Percentiles rank a stretch among this genome's conserved stretches.
Evolutionary conservation across 2,797 vertebrate genomes (phyloP).

Genomic region (Oreortyx pictus): DNA sequence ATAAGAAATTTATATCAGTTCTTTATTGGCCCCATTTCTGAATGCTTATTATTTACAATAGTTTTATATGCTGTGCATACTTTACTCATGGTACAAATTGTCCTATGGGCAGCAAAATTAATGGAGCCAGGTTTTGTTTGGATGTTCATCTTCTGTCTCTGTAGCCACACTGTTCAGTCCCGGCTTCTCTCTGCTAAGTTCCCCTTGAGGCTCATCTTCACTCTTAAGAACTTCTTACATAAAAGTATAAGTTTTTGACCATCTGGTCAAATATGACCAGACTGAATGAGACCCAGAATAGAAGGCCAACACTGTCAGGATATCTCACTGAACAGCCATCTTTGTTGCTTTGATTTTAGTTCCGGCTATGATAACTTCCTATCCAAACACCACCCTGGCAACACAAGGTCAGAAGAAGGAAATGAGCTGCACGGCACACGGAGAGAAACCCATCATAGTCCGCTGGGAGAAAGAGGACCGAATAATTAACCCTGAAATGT

Average conservation of each 20-base stretch:
- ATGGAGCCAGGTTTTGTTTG: not conserved
- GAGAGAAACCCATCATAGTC: conserved; percentile 98
- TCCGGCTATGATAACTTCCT: conserved; percentile 98
- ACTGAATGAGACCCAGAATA: not conserved
- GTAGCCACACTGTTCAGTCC: not conserved
- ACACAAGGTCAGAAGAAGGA: conserved; percentile 97
- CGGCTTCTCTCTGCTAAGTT: not conserved
- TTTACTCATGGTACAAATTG: not conserved
- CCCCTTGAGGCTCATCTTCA: not conserved
- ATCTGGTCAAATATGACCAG: not conserved
- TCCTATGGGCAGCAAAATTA: not conserved
- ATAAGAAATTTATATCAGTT: conserved; percentile 1
- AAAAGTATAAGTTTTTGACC: not conserved
- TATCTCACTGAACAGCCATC: not conserved
- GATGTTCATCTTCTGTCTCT: not conserved
- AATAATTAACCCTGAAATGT: conserved; percentile 98
- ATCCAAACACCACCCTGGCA: conserved; percentile 97
- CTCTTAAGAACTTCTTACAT: not conserved
- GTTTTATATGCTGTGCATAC: not conserved
- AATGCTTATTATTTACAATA: not conserved
- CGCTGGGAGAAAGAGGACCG: conserved; percentile 99
- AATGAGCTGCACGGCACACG: conserved; percentile 96
- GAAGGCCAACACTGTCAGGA: not conserved
- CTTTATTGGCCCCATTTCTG: not conserved
- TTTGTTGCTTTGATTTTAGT: conserved; percentile 79